Percentiles rank a stretch among this genome's conserved stretches.
Evolutionary conservation across 2,888 invertebrate genomes (phyloP).

Genomic region (Halictus quadricinctus): DNA sequence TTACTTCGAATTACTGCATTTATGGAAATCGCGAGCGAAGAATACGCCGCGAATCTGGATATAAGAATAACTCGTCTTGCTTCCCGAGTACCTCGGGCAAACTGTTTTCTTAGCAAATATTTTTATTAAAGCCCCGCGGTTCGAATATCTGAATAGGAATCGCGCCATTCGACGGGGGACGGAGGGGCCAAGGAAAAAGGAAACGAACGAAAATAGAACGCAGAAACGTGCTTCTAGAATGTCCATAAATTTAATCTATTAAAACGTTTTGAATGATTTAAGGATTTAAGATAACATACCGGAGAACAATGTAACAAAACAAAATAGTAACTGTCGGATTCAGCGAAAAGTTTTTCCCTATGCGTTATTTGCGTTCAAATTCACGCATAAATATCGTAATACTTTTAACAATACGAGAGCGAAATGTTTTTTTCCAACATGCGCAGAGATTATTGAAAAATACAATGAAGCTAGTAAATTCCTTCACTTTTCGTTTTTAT

Average conservation of each 20-base stretch:
- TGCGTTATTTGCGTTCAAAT: neutral
- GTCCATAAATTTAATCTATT: conserved; percentile 61
- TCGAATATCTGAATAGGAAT: conserved; percentile 80
- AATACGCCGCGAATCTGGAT: conserved; percentile 71
- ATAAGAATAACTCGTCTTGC: conserved; percentile 76
- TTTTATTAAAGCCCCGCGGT: conserved; percentile 76
- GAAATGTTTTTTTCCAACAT: neutral
- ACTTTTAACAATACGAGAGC: neutral
- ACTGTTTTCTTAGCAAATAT: conserved; percentile 80
- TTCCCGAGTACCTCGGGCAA: conserved; percentile 48
- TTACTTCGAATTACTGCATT: conserved; percentile 76
- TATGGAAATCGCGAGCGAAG: conserved; percentile 72
- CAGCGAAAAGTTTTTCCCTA: neutral
- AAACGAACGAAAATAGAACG: conserved; percentile 56
- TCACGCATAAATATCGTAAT: neutral
- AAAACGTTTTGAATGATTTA: conserved; percentile 59
- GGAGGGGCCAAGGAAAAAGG: conserved; percentile 49
- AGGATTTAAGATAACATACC: conserved; percentile 36
- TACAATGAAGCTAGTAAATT: neutral
- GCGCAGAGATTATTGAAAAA: neutral
- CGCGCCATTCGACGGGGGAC: conserved; percentile 52
- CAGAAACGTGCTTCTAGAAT: conserved; percentile 36
- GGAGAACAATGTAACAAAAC: neutral
- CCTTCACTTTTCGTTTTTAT: neutral
- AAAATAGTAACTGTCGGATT: neutral